Percentiles rank a stretch among this genome's conserved stretches.
Evolutionary conservation across 2,888 invertebrate genomes (phyloP).

Genomic region (Idaea dimidiata): DNA sequence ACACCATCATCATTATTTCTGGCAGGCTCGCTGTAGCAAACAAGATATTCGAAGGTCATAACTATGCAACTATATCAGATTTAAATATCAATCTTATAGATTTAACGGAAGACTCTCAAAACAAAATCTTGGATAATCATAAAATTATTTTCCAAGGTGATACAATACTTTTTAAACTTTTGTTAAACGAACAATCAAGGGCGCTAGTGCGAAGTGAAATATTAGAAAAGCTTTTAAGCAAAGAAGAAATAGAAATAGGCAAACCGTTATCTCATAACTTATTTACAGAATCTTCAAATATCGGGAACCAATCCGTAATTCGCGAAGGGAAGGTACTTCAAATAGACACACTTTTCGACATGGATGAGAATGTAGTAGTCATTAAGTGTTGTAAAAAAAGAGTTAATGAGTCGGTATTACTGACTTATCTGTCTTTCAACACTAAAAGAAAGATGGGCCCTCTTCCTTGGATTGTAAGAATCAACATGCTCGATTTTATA

Average conservation of each 20-base stretch:
- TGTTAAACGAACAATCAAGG: slow-evolving; percentile 17
- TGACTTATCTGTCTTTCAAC: slow-evolving; percentile 39
- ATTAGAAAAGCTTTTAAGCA: slow-evolving; percentile 33
- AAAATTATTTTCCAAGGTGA: slow-evolving; percentile 37
- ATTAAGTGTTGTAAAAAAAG: slow-evolving; percentile 34
- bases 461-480: slow-evolving; percentile 39
- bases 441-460: slow-evolving; percentile 32
- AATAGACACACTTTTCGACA: slow-evolving; percentile 35
- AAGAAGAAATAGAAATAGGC: slow-evolving; percentile 39
- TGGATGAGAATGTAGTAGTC: slow-evolving; percentile 35
- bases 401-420: slow-evolving; percentile 40
- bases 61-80: slow-evolving; percentile 27
- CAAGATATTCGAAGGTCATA: slow-evolving; percentile 15
- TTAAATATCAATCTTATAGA: slow-evolving; percentile 27
- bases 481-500: slow-evolving; percentile 34
- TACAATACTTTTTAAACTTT: slow-evolving; percentile 25
- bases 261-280: slow-evolving; percentile 25
- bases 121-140: slow-evolving; percentile 27
- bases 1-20: slow-evolving; percentile 34
- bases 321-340: slow-evolving; percentile 21
- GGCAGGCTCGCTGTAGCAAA: slow-evolving; percentile 24
- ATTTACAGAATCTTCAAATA: slow-evolving; percentile 36
- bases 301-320: slow-evolving; percentile 32
- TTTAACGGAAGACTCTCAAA: slow-evolving; percentile 31
- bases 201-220: slow-evolving; percentile 27